Evolutionary conservation across 2,113 vertebrate species (phyloP), one percentile per base, ranked within the genome.

Genomic region (Plestiodon gilberti): DNA sequence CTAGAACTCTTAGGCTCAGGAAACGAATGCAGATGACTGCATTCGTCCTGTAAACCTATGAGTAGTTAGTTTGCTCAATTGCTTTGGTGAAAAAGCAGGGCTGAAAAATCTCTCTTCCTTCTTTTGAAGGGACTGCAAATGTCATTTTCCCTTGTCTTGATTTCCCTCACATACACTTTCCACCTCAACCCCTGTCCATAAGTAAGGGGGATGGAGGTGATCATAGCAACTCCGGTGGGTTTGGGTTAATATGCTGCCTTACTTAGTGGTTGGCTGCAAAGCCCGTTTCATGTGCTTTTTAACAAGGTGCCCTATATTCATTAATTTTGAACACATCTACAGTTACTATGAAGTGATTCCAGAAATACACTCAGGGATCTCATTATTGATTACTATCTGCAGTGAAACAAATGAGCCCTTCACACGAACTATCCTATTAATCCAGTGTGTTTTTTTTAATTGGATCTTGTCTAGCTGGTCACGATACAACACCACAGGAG

Each of bases 371-470:
- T 0, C 0, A 78, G 40, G 57, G 14, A 84, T 62, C 59, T 2
- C 78, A 48, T 40, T 73, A 64, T 11, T 83, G 81, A 83, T 83
- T 48, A 70, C 22, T 59, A 82, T 67, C 61, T 82, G 35, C 82
- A 4, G 0, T 0, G 4, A 35, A 61, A 64, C 40, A 87, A 83
- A 78, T 83, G 30, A 78, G 38, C 33, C 0, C 0, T 33, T 81
- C 78, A 62, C 80, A 28, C 57, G 22, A 33, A 71, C 8, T 2
- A 0, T 30, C 48, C 81, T 30, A 52, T 67, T 75, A 78, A 87
- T 84, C 40, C 55, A 73, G 2, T n/a, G n/a, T n/a, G 9, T 17
- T n/a, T 82, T 78, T 30, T 59, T 52, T 64, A 52, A 33, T 55
- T 69, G 67, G 38, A 33, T 77, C 85, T 77, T 74, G 25, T 28